phyloP scores from a whole-genome alignment of 2,888 invertebrate species.

The Bimastos eiseni region DNA sequence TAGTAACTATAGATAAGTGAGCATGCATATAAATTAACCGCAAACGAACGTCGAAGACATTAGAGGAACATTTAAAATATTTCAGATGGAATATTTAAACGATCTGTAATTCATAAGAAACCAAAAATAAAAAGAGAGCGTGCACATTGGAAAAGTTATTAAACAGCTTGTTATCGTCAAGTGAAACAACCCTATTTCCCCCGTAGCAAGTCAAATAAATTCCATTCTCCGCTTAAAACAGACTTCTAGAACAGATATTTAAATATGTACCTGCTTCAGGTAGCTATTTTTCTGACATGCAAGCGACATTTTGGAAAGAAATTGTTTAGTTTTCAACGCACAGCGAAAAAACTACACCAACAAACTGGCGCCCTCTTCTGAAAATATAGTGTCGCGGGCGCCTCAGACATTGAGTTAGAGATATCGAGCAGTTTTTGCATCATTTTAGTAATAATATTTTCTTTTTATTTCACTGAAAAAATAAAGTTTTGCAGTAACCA shows the following conservation, averaged over 20 bases:
- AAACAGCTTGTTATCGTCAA: too few relatives aligned
- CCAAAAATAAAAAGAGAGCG: neutral
- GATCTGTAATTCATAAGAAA: neutral
- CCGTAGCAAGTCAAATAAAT: too few relatives aligned
- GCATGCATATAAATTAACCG: too few relatives aligned
- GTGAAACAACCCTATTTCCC: too few relatives aligned
- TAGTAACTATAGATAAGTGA: too few relatives aligned
- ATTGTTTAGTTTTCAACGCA: neutral
- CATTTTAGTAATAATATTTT: too few relatives aligned
- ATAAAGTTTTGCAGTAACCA: too few relatives aligned
- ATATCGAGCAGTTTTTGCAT: too few relatives aligned
- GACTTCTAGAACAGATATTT: neutral
- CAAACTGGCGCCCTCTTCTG: neutral
- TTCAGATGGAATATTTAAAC: conserved; percentile 7
- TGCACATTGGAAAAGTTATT: neutral
- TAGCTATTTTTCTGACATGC: conserved; percentile 58
- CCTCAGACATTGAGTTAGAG: too few relatives aligned
- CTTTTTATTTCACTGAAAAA: too few relatives aligned
- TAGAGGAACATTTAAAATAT: neutral
- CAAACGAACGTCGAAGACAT: neutral
- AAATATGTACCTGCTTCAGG: conserved; percentile 49
- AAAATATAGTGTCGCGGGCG: neutral
- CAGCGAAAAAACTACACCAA: neutral
- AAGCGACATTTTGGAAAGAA: conserved; percentile 48
- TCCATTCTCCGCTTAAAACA: neutral